Conservation (phyloP, 2,113 vertebrate species). For the Tupaia chinensis region DNA sequence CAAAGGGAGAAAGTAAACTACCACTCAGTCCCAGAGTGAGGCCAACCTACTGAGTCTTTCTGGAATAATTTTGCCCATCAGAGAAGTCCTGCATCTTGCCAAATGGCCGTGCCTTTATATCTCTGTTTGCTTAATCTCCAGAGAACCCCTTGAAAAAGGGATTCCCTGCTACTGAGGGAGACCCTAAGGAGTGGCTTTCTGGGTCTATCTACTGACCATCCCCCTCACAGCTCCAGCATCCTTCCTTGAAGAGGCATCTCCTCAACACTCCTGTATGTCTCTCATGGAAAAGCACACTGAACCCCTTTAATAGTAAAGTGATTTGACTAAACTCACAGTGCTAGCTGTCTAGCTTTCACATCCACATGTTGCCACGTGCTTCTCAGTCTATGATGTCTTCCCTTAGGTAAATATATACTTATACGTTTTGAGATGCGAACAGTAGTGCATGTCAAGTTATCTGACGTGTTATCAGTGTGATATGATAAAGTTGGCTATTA, state of each 20-base stretch:
- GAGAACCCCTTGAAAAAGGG: neutral
- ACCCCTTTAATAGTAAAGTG: neutral
- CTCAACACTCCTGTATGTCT: rapidly evolving
- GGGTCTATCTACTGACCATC: rapidly evolving
- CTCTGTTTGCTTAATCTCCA: neutral
- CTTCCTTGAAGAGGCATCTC: neutral
- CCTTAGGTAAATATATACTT: neutral
- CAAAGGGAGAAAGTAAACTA: neutral
- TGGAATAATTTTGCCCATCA: neutral
- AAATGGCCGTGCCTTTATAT: neutral
- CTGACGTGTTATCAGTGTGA: neutral
- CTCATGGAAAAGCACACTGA: too few relatives aligned
- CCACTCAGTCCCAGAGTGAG: neutral
- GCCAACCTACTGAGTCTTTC: neutral
- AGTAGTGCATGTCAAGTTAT: neutral
- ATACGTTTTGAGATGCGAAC: neutral
- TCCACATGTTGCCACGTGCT: too few relatives aligned
- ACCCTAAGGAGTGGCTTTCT: neutral
- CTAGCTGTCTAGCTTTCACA: neutral
- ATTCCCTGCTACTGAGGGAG: neutral
- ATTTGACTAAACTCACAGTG: neutral
- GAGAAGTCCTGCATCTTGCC: neutral
- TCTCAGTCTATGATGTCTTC: neutral
- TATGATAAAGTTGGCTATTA: neutral
- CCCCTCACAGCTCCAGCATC: rapidly evolving